Evolutionary conservation across 1,140 invertebrate genomes (phyloP).

Genomic region (Drosophila obscura): DNA sequence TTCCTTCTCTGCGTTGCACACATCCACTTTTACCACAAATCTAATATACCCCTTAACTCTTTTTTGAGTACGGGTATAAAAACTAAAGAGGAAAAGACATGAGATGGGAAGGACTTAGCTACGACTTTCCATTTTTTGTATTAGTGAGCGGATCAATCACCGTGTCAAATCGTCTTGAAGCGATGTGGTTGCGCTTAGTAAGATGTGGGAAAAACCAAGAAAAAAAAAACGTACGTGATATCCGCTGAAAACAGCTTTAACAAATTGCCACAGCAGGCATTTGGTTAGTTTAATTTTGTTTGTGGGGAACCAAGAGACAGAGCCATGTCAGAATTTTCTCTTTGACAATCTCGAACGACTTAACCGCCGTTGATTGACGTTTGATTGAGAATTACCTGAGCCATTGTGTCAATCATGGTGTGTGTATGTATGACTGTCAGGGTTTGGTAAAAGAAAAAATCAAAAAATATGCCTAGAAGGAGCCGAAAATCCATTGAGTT

Average conservation of each 20-base stretch:
- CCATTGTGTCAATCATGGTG: conserved; percentile 72
- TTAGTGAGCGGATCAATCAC: conserved; percentile 78
- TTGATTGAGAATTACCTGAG: conserved; percentile 76
- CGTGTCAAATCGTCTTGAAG: conserved; percentile 77
- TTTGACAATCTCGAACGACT: conserved; percentile 57
- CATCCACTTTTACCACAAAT: too few relatives aligned
- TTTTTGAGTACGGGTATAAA: too few relatives aligned
- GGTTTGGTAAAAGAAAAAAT: conserved; percentile 18
- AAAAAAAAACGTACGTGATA: conserved; percentile 59
- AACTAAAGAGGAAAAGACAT: conserved; percentile 4
- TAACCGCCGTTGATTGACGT: conserved; percentile 73
- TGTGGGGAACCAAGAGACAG: conserved; percentile 21
- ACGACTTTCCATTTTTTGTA: conserved; percentile 70
- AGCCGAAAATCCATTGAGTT: conserved; percentile 69
- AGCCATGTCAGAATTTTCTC: conserved; percentile 55
- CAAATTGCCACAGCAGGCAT: conserved; percentile 69
- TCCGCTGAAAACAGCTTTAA: conserved; percentile 72
- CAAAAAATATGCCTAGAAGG: conserved; percentile 58
- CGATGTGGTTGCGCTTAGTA: conserved; percentile 31
- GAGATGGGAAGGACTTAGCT: conserved; percentile 20
- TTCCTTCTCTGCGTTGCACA: too few relatives aligned
- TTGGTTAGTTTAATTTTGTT: conserved; percentile 69
- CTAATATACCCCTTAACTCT: too few relatives aligned
- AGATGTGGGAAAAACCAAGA: conserved; percentile 6
- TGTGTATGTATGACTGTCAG: neutral